phyloP scores from a whole-genome alignment of 2,113 vertebrate genomes.

The Psilopsiagon aurifrons region DNA sequence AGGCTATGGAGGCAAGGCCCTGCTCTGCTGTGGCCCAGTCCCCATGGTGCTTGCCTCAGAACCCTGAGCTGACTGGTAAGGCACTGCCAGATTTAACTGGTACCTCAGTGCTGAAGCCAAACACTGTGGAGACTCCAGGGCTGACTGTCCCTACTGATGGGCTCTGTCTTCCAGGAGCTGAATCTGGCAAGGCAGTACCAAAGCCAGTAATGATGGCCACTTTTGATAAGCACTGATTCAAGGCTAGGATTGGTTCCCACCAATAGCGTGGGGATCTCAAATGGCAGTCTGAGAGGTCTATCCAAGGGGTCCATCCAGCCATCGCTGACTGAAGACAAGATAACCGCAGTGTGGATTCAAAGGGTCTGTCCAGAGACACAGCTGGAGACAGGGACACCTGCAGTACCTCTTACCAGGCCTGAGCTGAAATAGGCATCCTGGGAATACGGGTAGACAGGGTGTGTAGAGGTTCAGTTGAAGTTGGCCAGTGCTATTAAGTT shows the following conservation, averaged over 20 bases:
- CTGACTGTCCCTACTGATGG: accelerated
- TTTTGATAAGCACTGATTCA: neutral
- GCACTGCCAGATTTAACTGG: neutral
- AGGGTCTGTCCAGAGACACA: neutral
- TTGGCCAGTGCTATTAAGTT: neutral
- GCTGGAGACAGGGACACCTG: neutral
- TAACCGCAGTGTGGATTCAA: neutral
- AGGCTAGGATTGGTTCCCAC: neutral
- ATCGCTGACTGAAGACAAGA: neutral
- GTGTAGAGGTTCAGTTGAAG: neutral
- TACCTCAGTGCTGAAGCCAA: neutral
- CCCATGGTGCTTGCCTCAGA: neutral
- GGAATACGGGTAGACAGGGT: neutral
- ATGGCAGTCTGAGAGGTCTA: accelerated
- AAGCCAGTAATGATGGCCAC: neutral
- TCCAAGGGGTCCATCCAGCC: neutral
- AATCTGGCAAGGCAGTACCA: neutral
- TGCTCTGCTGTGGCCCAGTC: neutral
- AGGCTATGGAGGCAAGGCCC: neutral
- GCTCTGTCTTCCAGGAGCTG: accelerated
- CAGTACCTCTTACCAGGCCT: neutral
- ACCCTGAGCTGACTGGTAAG: neutral
- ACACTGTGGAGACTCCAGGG: accelerated
- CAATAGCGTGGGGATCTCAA: neutral
- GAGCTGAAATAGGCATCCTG: neutral